Evolutionary conservation across 2,113 vertebrate species (phyloP).

Genomic region (Alces alces): DNA sequence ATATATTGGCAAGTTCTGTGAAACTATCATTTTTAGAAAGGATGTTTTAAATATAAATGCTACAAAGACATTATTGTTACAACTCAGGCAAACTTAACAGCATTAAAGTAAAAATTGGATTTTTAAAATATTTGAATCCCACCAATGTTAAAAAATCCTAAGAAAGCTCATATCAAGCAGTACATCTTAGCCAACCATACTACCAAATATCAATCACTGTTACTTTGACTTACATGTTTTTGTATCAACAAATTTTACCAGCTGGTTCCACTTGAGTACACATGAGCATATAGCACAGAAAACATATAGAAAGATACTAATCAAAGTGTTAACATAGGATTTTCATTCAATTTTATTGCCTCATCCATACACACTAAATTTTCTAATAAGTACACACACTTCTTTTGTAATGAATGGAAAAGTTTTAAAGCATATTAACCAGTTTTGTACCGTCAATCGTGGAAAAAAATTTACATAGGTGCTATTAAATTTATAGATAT

Average conservation of each 20-base stretch:
- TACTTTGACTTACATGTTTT: background rate
- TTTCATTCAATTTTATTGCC: background rate
- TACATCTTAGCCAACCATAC: background rate
- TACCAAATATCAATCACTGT: background rate
- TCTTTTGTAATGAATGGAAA: background rate
- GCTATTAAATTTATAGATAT: background rate
- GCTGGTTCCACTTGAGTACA: background rate
- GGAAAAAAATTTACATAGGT: background rate
- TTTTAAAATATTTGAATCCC: background rate
- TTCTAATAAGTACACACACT: background rate
- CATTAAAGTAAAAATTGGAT: background rate
- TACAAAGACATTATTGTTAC: conserved; percentile 18
- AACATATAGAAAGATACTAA: background rate
- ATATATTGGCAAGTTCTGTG: conserved; percentile 63
- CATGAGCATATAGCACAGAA: background rate
- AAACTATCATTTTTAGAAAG: conserved; percentile 54
- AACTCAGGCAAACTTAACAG: background rate
- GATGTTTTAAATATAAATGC: conserved; percentile 67
- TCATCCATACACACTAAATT: background rate
- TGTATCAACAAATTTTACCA: background rate
- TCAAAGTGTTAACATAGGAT: background rate
- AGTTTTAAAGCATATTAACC: background rate
- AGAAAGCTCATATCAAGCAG: background rate
- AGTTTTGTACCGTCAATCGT: background rate
- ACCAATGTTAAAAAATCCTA: conserved; percentile 1